Evolutionary conservation across 2,113 vertebrate genomes (phyloP), one percentile per base, ranked within the genome.

Genomic region (Corythoichthys haematopterus): DNA sequence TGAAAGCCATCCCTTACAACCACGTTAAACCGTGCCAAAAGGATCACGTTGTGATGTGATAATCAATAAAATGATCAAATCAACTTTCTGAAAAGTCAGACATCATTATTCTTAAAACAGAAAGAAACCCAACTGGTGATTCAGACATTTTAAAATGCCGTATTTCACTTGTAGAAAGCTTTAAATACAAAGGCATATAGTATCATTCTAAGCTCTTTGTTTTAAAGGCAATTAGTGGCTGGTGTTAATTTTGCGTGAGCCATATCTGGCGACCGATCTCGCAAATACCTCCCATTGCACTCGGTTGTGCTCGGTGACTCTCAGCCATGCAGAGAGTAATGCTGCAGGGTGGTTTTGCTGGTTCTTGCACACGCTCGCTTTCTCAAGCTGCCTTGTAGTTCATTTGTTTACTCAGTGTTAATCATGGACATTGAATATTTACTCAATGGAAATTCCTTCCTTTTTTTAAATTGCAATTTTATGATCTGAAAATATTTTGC

Each of bases 211-310:
- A 33, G 40, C 14, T 67, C 13, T 64, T 43, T 59, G 55, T 43
- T 43, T 43, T 43, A 43, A 8, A 43, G 40, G 20, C 28, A 68
- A 13, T 57, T 43, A 59, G 33, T 43, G 55, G 57, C 14, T 13
- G 3, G 20, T n/a, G 45, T 46, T 62, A 33, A 46, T 62, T 55
- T 62, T 61, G 56, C 33, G 46, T 46, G 60, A n/a, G 0, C n/a
- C 48, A 82, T 84, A 89, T 89, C 88, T 66, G 51, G 53, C 13
- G 37, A 64, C 55, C 65, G 69, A 84, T 87, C 85, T 86, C 16
- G 9, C 10, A 73, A 81, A 85, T 82, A 16, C 74, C 64, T 76
- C 69, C 47, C 82, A 83, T 85, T 81, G 65, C 71, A 52, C 60
- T 62, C 77, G 62, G 53, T 53, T 13, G n/a, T 46, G 73, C 52